Conservation (phyloP, 1,140 invertebrate genomes). For the Liolophura sinensis region DNA sequence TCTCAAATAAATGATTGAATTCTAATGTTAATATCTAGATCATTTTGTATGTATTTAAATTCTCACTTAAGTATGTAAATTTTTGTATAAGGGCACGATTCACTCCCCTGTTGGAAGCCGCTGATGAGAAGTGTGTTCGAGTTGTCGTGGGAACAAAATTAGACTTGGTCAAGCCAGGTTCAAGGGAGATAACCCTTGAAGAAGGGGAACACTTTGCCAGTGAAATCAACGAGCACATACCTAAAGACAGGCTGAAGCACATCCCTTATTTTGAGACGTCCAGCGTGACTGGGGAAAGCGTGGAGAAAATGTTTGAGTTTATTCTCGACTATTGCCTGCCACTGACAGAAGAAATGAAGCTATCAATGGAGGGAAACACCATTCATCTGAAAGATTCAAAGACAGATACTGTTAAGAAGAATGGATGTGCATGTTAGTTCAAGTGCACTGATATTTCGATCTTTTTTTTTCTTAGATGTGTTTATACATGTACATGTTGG, state of each 20-base stretch:
- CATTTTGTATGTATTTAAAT: neutral
- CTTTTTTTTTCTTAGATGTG: too few relatives aligned
- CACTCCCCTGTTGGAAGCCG: constrained; percentile 49
- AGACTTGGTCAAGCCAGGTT: constrained; percentile 41
- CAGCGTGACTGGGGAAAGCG: constrained; percentile 49
- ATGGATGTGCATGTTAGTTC: neutral
- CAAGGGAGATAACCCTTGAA: constrained; percentile 39
- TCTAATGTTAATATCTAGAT: too few relatives aligned
- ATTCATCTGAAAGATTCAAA: constrained; percentile 1
- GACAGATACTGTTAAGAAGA: neutral
- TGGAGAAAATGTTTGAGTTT: constrained; percentile 56
- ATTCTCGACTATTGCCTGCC: constrained; percentile 53
- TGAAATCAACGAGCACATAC: constrained; percentile 47
- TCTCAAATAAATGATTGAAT: too few relatives aligned
- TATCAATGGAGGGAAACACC: neutral
- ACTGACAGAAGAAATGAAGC: constrained; percentile 21
- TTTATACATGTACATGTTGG: too few relatives aligned
- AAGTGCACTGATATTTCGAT: too few relatives aligned
- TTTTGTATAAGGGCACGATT: constrained; percentile 48
- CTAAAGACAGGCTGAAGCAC: constrained; percentile 25
- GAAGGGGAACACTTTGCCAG: constrained; percentile 41
- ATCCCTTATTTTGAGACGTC: constrained; percentile 60
- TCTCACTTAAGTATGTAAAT: constrained; percentile 5
- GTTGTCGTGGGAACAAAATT: constrained; percentile 57
- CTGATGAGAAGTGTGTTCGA: constrained; percentile 47